phyloP scores from a whole-genome alignment of 2,888 invertebrate genomes.

The Vanessa cardui region DNA sequence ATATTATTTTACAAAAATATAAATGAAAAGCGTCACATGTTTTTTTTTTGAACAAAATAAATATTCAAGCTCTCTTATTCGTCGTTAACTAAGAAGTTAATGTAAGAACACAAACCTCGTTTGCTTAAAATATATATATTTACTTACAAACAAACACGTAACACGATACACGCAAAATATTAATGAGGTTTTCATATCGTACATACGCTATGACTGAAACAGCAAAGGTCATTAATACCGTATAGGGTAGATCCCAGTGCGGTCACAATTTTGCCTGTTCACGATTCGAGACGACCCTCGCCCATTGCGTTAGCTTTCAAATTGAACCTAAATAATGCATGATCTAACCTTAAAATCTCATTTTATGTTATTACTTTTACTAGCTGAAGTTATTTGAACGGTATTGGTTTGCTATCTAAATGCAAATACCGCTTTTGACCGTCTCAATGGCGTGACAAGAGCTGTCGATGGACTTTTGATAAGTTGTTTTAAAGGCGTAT shows the following conservation, averaged over 20 bases:
- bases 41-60: background rate
- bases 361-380: slow-evolving; percentile 51
- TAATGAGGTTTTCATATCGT: slow-evolving; percentile 58
- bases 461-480: slow-evolving; percentile 30
- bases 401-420: slow-evolving; percentile 44
- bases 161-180: slow-evolving; percentile 50
- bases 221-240: slow-evolving; percentile 64
- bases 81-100: background rate
- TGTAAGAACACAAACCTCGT: background rate
- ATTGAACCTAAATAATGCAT: slow-evolving; percentile 74
- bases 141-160: slow-evolving; percentile 34
- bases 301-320: slow-evolving; percentile 70
- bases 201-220: slow-evolving; percentile 48
- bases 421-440: slow-evolving; percentile 42
- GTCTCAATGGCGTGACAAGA: slow-evolving; percentile 35
- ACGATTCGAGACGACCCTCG: slow-evolving; percentile 63
- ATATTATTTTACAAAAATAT: background rate
- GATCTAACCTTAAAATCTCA: slow-evolving; percentile 60
- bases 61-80: too few relatives aligned
- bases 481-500: slow-evolving; percentile 18
- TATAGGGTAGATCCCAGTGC: slow-evolving; percentile 57
- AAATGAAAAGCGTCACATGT: background rate
- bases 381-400: slow-evolving; percentile 41
- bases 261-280: slow-evolving; percentile 70
- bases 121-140: background rate